phyloP scores from a whole-genome alignment of 2,888 invertebrate species.

The Xanthia togata region DNA sequence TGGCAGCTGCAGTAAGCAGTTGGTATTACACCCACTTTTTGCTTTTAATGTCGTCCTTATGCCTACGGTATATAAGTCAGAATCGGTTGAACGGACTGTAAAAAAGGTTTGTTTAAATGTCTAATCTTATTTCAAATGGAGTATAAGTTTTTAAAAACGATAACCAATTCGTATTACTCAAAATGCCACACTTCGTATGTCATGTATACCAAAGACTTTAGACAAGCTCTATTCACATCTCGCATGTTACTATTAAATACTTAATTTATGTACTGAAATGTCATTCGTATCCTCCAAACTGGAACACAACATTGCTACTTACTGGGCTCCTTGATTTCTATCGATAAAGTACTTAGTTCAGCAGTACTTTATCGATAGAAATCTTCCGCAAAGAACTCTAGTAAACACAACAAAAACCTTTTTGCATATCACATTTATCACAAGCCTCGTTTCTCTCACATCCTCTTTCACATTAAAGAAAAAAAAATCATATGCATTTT shows the following conservation, averaged over 20 bases:
- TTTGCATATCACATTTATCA: neutral
- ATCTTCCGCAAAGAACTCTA: neutral
- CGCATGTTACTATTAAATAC: no score
- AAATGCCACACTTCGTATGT: neutral
- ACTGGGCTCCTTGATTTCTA: no score
- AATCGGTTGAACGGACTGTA: no score
- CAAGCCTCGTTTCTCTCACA: neutral
- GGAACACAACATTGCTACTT: neutral
- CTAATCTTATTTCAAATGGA: no score
- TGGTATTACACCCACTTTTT: no score
- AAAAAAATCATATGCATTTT: slow-evolving; percentile 41
- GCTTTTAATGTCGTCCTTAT: no score
- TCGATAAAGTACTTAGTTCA: no score
- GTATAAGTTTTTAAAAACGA: neutral
- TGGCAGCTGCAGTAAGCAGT: no score
- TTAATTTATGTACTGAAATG: neutral
- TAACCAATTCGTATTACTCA: neutral
- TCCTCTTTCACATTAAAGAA: slow-evolving; percentile 18
- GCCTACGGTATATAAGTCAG: no score
- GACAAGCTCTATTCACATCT: neutral
- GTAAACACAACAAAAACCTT: neutral
- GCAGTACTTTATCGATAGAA: neutral
- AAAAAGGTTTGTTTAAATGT: no score
- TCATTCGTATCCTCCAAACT: neutral
- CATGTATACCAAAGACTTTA: neutral